Evolutionary conservation across 1,140 invertebrate genomes (phyloP).

Genomic region (Agrypnia vestita): DNA sequence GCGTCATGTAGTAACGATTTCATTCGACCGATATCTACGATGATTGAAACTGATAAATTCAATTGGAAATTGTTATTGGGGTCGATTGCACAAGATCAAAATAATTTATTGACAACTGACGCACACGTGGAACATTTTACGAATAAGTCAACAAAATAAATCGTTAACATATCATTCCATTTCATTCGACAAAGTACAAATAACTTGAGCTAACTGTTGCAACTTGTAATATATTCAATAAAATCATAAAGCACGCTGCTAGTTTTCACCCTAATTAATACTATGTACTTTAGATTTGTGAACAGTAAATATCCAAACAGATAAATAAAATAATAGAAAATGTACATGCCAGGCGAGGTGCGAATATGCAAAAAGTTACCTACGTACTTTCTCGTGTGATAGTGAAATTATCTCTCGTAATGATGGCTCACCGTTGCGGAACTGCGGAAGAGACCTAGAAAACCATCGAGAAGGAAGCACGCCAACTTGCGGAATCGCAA

Average conservation of each 20-base stretch:
- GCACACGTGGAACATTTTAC: background rate
- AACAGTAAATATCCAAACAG: too few species aligned
- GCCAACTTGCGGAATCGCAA: too few species aligned
- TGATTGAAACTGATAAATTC: slow-evolving; percentile 37
- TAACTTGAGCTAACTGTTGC: too few species aligned
- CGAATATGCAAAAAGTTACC: background rate
- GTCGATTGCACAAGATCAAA: background rate
- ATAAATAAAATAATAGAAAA: too few species aligned
- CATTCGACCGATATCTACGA: background rate
- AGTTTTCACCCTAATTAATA: too few species aligned
- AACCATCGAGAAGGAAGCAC: too few species aligned
- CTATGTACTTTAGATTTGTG: too few species aligned
- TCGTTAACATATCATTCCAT: too few species aligned
- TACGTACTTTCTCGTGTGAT: slow-evolving; percentile 5
- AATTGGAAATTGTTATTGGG: slow-evolving; percentile 28
- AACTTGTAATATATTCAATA: too few species aligned
- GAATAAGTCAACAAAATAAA: too few species aligned
- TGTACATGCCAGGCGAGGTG: background rate
- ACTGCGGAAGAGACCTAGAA: background rate
- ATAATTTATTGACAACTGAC: background rate
- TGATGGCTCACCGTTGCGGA: slow-evolving; percentile 8
- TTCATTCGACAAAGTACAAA: too few species aligned
- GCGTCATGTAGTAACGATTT: background rate
- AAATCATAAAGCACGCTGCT: too few species aligned
- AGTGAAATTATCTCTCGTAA: slow-evolving; percentile 9